Evolutionary conservation across 1,140 invertebrate genomes (phyloP).

Genomic region (Elymnias hypermnestra): DNA sequence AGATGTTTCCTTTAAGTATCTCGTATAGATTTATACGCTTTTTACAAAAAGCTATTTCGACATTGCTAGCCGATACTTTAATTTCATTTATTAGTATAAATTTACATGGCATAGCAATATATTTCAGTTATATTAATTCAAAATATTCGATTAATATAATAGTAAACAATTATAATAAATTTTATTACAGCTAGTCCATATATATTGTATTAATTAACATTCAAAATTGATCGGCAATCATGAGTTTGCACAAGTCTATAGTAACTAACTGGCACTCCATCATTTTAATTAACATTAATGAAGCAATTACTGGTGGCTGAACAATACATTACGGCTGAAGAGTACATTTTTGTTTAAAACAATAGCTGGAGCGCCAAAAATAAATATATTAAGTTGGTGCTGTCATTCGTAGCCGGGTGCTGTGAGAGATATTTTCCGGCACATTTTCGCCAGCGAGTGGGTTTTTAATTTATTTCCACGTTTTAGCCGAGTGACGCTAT

Average conservation of each 20-base stretch:
- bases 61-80: no score
- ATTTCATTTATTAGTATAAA: no score
- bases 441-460: slow-evolving; percentile 53
- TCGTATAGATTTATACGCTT: no score
- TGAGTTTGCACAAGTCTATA: slow-evolving; percentile 14
- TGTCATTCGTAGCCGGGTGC: slow-evolving; percentile 43
- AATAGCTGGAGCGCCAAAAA: slow-evolving; percentile 51
- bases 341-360: slow-evolving; percentile 51
- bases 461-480: slow-evolving; percentile 69
- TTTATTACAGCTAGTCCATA: slow-evolving; percentile 1
- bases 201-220: slow-evolving; percentile 18
- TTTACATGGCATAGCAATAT: no score
- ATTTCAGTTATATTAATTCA: no score
- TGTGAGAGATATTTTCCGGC: slow-evolving; percentile 54
- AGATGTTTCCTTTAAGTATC: no score
- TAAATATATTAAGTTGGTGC: slow-evolving; percentile 60
- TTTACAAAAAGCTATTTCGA: no score
- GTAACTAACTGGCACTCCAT: slow-evolving; percentile 24
- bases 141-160: no score
- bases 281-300: slow-evolving; percentile 47
- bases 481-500: slow-evolving; percentile 62
- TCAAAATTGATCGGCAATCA: slow-evolving; percentile 16
- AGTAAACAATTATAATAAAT: no score
- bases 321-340: slow-evolving; percentile 35
- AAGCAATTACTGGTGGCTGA: slow-evolving; percentile 39